Conservation (phyloP, 2,113 vertebrate species). For the Ifrita kowaldi region DNA sequence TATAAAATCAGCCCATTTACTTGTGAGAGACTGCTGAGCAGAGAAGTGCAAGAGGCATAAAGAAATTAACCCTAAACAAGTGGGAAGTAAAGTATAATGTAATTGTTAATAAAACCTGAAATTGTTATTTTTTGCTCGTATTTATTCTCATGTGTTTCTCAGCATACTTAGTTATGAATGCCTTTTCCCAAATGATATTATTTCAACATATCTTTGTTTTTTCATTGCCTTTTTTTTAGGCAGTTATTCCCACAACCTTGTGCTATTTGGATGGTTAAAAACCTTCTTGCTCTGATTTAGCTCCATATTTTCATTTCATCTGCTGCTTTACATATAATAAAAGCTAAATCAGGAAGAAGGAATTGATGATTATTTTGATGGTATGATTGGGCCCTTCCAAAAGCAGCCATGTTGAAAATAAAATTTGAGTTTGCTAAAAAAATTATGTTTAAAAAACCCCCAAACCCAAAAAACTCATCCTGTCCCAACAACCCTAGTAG, state of each 20-base stretch:
- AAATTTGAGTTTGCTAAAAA: background rate
- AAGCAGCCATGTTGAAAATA: background rate
- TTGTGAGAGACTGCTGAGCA: background rate
- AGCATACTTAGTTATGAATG: background rate
- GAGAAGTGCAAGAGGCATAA: background rate
- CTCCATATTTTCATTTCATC: background rate
- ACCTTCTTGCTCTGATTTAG: background rate
- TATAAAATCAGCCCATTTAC: background rate
- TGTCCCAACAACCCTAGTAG: background rate
- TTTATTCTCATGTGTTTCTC: background rate
- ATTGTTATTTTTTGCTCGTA: background rate
- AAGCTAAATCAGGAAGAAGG: background rate
- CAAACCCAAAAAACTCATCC: background rate
- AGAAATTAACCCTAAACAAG: background rate
- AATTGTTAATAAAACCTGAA: background rate
- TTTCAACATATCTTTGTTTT: background rate
- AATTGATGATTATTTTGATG: background rate
- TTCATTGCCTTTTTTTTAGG: background rate
- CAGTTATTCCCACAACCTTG: background rate
- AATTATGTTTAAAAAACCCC: rapidly evolving
- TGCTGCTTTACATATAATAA: background rate
- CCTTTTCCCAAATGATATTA: background rate
- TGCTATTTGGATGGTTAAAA: background rate
- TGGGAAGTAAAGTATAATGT: background rate
- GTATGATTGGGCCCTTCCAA: background rate